Conservation (phyloP, 2,797 vertebrate genomes). For the Gobio occitaniae region DNA sequence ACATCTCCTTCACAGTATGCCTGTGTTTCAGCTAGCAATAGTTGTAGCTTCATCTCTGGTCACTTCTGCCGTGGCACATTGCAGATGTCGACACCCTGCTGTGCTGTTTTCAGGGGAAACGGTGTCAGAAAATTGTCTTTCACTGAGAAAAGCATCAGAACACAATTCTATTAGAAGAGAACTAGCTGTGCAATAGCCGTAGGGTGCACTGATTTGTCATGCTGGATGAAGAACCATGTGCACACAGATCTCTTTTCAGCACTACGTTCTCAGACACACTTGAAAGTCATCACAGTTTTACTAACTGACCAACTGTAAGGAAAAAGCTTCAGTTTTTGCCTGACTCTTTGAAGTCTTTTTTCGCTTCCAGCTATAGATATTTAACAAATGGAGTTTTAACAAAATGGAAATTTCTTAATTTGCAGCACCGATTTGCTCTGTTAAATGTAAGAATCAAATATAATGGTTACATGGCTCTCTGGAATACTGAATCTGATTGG, state of each 20-base stretch:
- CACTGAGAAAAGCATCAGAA: neutral
- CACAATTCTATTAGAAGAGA: neutral
- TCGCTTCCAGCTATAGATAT: neutral
- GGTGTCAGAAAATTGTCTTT: conserved; percentile 6
- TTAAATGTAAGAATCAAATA: neutral
- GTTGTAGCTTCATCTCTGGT: neutral
- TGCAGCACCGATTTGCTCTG: neutral
- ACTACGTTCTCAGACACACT: neutral
- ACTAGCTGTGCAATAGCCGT: neutral
- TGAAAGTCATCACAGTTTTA: neutral
- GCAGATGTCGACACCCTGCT: conserved; percentile 1
- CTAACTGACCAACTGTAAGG: neutral
- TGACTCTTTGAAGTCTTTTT: neutral
- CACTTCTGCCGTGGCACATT: neutral
- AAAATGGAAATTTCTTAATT: neutral
- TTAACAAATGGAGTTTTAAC: neutral
- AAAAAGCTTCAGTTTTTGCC: neutral
- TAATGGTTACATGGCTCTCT: neutral
- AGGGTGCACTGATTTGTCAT: conserved; percentile 6
- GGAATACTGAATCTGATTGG: neutral
- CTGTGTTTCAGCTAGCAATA: neutral
- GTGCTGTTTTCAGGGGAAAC: conserved; percentile 12
- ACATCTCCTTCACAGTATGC: neutral
- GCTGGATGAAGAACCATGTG: neutral
- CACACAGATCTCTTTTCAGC: neutral